Conservation (phyloP, 2,113 vertebrate species). For the Artemisiospiza belli region DNA sequence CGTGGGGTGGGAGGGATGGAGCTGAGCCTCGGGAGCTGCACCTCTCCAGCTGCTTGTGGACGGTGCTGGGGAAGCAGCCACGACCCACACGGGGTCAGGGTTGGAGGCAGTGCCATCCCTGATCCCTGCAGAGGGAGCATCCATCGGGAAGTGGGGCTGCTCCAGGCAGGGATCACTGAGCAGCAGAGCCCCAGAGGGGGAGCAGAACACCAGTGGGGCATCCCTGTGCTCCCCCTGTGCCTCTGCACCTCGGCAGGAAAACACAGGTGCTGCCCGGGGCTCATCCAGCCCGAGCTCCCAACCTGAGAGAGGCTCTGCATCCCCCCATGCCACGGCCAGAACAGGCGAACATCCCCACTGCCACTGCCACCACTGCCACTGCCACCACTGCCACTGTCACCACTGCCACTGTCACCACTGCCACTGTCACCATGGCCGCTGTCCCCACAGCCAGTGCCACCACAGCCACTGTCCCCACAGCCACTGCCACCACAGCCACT, state of each 20-base stretch:
- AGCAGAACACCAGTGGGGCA: accelerated
- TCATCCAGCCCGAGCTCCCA: accelerated
- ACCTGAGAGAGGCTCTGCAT: accelerated
- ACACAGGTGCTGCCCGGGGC: accelerated
- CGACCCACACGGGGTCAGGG: accelerated
- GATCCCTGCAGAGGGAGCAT: neutral
- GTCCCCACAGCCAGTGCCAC: too few relatives aligned
- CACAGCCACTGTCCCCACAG: too few relatives aligned
- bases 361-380: neutral
- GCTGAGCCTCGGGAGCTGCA: neutral
- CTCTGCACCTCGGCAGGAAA: accelerated
- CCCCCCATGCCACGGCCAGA: accelerated
- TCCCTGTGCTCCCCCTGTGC: accelerated
- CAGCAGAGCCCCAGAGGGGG: neutral
- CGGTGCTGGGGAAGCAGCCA: neutral
- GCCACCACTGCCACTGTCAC: accelerated
- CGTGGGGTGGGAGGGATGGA: accelerated
- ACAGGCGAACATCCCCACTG: neutral
- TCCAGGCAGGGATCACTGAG: neutral
- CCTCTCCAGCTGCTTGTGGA: accelerated
- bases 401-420: accelerated
- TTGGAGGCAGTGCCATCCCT: accelerated
- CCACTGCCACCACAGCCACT: neutral
- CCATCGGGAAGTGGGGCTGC: accelerated
- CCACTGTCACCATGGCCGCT: neutral